Evolutionary conservation across 2,113 vertebrate genomes (phyloP).

Genomic region (Orthochromis malagaraziensis): DNA sequence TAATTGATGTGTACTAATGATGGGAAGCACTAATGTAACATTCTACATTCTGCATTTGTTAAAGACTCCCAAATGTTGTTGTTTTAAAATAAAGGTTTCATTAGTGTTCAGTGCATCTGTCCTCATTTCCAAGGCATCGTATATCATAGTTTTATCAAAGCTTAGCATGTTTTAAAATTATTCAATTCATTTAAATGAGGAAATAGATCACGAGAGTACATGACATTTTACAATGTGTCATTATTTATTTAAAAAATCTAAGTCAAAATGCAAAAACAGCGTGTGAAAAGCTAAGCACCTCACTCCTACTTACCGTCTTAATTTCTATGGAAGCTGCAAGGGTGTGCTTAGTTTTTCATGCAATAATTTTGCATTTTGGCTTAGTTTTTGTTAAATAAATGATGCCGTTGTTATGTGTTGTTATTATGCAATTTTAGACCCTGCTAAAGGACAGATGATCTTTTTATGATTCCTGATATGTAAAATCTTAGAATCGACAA

Average conservation of each 20-base stretch:
- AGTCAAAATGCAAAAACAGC: not conserved
- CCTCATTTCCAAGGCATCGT: not conserved
- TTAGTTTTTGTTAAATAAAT: not conserved
- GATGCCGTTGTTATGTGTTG: not conserved
- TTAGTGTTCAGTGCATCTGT: not conserved
- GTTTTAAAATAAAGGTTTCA: not conserved
- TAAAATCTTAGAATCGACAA: not conserved
- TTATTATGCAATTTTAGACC: not conserved
- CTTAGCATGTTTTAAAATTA: not conserved
- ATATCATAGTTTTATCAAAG: not conserved
- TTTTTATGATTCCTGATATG: not conserved
- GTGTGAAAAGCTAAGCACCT: not conserved
- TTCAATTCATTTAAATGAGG: not conserved
- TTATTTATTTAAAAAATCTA: not conserved
- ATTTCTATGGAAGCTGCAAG: not conserved
- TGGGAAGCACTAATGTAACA: not conserved
- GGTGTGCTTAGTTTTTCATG: not conserved
- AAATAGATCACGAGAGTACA: not conserved
- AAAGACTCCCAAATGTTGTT: not conserved
- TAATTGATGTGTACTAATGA: not conserved
- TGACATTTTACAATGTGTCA: not conserved
- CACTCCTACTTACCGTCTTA: accelerated
- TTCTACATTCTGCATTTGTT: not conserved
- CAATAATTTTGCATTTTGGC: not conserved
- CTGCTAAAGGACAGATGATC: not conserved